These are phyloP conservation scores for Masnerella sp. DNA, from an alignment of 2,888 invertebrate species.

Conservation along the genomic window DNA sequence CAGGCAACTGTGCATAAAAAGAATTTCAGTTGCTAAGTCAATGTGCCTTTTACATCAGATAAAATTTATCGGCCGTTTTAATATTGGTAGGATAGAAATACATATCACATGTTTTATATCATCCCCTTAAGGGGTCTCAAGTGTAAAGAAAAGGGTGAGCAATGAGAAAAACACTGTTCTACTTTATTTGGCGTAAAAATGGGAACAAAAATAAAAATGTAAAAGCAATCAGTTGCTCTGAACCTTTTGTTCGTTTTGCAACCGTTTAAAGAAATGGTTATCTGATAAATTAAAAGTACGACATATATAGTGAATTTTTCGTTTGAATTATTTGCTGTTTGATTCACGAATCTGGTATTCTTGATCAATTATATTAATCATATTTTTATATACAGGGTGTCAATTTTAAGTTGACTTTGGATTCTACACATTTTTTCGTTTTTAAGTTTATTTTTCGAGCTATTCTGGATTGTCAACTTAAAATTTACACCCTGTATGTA, in stretches of 20 bases:
- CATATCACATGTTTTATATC: constrained; percentile 22
- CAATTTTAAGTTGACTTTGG: too few relatives aligned
- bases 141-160: constrained; percentile 34
- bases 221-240: constrained; percentile 2
- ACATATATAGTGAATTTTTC: background rate
- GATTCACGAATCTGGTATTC: background rate
- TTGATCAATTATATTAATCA: background rate
- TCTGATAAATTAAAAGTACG: background rate
- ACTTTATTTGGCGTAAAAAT: constrained; percentile 9
- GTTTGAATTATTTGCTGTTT: background rate
- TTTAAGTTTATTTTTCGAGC: too few relatives aligned
- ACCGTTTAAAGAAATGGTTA: background rate
- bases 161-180: constrained; percentile 23
- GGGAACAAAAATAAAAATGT: constrained; percentile 5
- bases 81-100: constrained; percentile 18
- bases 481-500: too few relatives aligned
- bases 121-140: constrained; percentile 33
- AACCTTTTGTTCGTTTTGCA: background rate
- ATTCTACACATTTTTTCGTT: too few relatives aligned
- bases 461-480: too few relatives aligned
- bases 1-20: too few relatives aligned
- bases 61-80: constrained; percentile 30
- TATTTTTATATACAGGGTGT: too few relatives aligned
- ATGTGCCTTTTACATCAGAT: too few relatives aligned
- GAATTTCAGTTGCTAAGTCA: too few relatives aligned